phyloP scores from a whole-genome alignment of 2,113 vertebrate species.

The Indicator indicator region DNA sequence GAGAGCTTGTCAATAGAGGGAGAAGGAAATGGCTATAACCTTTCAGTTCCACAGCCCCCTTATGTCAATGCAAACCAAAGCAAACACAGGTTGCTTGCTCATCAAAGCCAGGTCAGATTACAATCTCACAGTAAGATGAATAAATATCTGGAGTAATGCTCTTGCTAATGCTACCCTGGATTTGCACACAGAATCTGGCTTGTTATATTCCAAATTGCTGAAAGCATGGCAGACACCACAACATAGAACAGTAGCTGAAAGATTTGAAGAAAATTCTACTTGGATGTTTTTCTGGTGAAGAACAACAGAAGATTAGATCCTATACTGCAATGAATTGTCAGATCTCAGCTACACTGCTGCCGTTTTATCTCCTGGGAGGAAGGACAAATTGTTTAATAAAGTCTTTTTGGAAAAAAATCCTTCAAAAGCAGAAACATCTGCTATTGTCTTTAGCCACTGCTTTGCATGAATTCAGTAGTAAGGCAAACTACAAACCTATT shows the following conservation, averaged over 20 bases:
- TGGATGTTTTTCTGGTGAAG: neutral
- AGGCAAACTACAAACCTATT: neutral
- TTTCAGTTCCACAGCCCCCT: neutral
- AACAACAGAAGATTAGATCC: neutral
- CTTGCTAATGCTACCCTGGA: neutral
- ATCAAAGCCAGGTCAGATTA: neutral
- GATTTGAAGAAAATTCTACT: neutral
- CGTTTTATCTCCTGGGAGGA: conserved; percentile 38
- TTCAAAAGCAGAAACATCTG: conserved; percentile 67
- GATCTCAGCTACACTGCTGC: conserved; percentile 22
- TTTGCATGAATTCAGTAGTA: conserved; percentile 50
- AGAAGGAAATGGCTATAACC: neutral
- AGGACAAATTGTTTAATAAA: conserved; percentile 56
- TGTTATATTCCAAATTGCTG: neutral
- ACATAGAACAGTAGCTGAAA: neutral
- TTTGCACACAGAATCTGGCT: neutral
- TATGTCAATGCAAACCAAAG: neutral
- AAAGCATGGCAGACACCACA: neutral
- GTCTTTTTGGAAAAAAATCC: conserved; percentile 50
- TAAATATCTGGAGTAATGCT: neutral
- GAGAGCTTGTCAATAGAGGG: neutral
- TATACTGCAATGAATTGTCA: conserved; percentile 35
- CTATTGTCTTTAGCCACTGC: conserved; percentile 52
- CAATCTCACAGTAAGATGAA: neutral
- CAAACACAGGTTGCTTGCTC: neutral